phyloP scores from a whole-genome alignment of 2,888 invertebrate genomes.

The Drosophila imparisetae region DNA sequence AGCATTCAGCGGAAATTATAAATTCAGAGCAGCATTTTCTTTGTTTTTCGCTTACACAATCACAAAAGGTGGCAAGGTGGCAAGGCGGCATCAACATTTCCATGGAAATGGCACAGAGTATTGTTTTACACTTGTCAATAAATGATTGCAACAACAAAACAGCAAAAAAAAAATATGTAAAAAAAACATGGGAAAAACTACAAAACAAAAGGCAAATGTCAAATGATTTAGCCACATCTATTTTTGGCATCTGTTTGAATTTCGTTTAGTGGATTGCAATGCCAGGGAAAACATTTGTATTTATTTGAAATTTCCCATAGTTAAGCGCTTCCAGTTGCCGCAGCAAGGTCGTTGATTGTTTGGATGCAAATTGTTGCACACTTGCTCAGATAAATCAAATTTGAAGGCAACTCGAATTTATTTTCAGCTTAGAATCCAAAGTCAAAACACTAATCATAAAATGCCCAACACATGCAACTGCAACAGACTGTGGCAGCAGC shows the following conservation, averaged over 20 bases:
- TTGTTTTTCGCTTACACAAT: constrained; percentile 50
- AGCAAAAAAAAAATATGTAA: neutral
- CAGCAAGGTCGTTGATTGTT: constrained; percentile 55
- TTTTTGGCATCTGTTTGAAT: constrained; percentile 10
- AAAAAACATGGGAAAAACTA: neutral
- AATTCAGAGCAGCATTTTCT: constrained; percentile 55
- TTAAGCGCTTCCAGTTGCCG: constrained; percentile 28
- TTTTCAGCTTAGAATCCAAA: constrained; percentile 34
- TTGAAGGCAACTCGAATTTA: constrained; percentile 22
- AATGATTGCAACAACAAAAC: constrained; percentile 45
- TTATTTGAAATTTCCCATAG: constrained; percentile 25
- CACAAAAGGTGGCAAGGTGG: constrained; percentile 40
- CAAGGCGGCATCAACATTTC: constrained; percentile 28
- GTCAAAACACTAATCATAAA: constrained; percentile 47
- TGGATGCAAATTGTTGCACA: constrained; percentile 62
- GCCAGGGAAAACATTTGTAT: constrained; percentile 26
- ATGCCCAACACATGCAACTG: constrained; percentile 42
- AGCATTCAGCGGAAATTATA: constrained; percentile 69
- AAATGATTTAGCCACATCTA: constrained; percentile 8
- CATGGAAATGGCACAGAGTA: constrained; percentile 46
- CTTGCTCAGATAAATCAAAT: constrained; percentile 69
- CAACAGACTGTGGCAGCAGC: constrained; percentile 18
- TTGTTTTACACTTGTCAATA: constrained; percentile 64
- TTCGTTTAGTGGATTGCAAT: constrained; percentile 8
- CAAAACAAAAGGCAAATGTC: constrained; percentile 9